Evolutionary conservation across 2,113 vertebrate species (phyloP), one percentile per base, ranked within the genome.

Genomic region (Galeopterus variegatus): DNA sequence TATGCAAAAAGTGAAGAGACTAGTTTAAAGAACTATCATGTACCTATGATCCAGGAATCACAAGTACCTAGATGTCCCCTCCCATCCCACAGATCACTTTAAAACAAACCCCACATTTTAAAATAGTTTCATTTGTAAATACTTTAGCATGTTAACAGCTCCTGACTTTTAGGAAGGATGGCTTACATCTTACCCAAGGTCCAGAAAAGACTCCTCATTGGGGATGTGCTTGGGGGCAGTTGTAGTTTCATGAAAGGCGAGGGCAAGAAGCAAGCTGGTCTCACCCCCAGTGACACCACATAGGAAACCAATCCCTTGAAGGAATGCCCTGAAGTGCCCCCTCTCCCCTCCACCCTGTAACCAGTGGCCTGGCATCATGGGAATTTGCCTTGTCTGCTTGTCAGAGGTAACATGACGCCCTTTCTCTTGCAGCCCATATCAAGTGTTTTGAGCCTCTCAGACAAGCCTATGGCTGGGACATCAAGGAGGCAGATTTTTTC

Each of bases 341-440:
- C n/a, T 52, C 85, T 80, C 41, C 84, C 56, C 60, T 76, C 26
- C 60, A 64, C 80, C 88, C 50, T 65, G 36, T 8, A 31, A 50
- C 85, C 95, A 77, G 62, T 11, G 65, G 95, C 88, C 92, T 21
- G 94, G 97, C 97, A 95, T 98, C 95, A 10, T 18, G 64, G 91
- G 98, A 96, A 98, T 97, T 92, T 92, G 96, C 97, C 85, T 41
- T 56, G 96, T 98, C 96, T 97, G 97, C 95, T 67, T 52, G 69
- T 96, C 94, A 94, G 64, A 80, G 88, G 97, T 96, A 98, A 98
- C 87, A 23, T 5, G 97, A 98, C 26, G 70, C 97, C 36, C 79
- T 90, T 87, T 96, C 93, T 93, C 93, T 95, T 65, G 70, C 84
- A 97, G 91, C 93, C 95, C 21, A 45, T 94, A 96, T 96, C 95